Percentiles rank a stretch among this genome's conserved stretches.
These are phyloP conservation scores for Meandrusa payeni DNA, from an alignment of 2,888 invertebrate species.

Conservation along the genomic window DNA sequence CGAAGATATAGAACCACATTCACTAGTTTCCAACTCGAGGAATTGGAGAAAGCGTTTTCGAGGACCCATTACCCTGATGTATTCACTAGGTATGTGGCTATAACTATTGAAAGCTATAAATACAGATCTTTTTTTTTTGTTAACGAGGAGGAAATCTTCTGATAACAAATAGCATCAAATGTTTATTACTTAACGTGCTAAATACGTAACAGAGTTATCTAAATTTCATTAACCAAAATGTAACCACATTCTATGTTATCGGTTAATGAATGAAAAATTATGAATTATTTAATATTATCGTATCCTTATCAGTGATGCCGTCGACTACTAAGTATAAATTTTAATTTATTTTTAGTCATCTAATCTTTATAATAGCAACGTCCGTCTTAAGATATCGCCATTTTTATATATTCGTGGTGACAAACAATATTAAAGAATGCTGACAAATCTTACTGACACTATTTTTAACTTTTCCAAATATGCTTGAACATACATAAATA, in stretches of 20 bases:
- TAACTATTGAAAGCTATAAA: too few relatives aligned
- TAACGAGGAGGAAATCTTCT: too few relatives aligned
- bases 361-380: conserved; percentile 7
- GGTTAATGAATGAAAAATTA: conserved; percentile 14
- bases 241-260: conserved; percentile 8
- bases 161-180: too few relatives aligned
- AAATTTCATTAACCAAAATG: conserved; percentile 2
- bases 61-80: conserved; percentile 99
- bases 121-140: too few relatives aligned
- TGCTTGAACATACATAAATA: too few relatives aligned
- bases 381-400: conserved; percentile 12
- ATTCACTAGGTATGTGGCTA: conserved; percentile 93
- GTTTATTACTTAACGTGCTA: too few relatives aligned
- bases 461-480: too few relatives aligned
- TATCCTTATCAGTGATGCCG: conserved; percentile 6
- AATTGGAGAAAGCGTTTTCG: conserved; percentile 97
- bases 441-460: too few relatives aligned
- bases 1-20: conserved; percentile 96
- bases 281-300: not conserved
- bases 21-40: conserved; percentile 96
- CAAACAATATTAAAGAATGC: too few relatives aligned
- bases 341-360: conserved; percentile 8
- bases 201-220: not conserved
- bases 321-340: conserved; percentile 1
- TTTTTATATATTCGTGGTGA: not conserved